phyloP scores from a whole-genome alignment of 1,140 invertebrate genomes.

The Cydia fagiglandana region DNA sequence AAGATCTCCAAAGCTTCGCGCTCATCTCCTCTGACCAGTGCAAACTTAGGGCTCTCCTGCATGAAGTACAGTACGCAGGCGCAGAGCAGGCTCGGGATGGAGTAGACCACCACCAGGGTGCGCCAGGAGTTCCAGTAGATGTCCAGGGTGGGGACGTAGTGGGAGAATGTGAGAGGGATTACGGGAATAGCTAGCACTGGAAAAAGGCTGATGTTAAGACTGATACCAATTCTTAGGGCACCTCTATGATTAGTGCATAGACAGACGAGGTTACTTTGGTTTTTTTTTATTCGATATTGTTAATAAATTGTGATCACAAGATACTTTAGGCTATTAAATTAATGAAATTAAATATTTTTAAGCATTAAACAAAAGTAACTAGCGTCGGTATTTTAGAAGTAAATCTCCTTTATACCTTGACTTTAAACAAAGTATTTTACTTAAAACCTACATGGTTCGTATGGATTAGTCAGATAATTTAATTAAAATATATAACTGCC shows the following conservation, averaged over 20 bases:
- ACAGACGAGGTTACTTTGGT: neutral
- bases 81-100: conserved; percentile 17
- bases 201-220: neutral
- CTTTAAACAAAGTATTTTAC: too few relatives aligned
- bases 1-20: conserved; percentile 74
- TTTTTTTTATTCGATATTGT: neutral
- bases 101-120: conserved; percentile 8
- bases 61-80: conserved; percentile 75
- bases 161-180: conserved; percentile 9
- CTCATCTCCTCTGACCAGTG: conserved; percentile 74
- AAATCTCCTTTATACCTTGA: too few relatives aligned
- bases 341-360: too few relatives aligned
- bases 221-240: too few relatives aligned
- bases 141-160: neutral
- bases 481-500: too few relatives aligned
- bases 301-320: neutral
- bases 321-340: too few relatives aligned
- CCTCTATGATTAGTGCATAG: too few relatives aligned
- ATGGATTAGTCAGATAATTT: too few relatives aligned
- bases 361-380: too few relatives aligned
- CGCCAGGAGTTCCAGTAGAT: conserved; percentile 32
- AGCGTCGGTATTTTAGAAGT: too few relatives aligned
- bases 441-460: too few relatives aligned
- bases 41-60: conserved; percentile 83
- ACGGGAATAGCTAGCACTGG: conserved; percentile 29